Base-by-base conservation (phyloP, 2,113 vertebrate species). In the Helogale parvula region DNA sequence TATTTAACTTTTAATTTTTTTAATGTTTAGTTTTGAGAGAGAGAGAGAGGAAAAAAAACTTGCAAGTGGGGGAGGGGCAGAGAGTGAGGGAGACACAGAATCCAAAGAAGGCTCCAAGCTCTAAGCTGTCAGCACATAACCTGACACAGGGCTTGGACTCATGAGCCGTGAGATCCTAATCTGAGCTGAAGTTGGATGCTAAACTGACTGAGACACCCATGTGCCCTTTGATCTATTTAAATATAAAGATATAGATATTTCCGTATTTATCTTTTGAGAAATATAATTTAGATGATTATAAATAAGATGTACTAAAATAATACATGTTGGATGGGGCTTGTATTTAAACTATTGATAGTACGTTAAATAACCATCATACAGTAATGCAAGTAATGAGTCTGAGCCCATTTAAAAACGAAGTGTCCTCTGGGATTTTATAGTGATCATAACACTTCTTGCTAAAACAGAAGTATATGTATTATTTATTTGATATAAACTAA, bases 351-450 rank as follows among this genome's bases (percentile, higher is more conserved):
- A 92, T 96, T 97, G 90, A 93, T 96, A 97, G 68, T 94, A 97
- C 90, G 98, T 96, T 86, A 98, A 98, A 50, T 50, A 98, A 97
- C 92, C 89, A 76, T n/a, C 68, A 98, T 69, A 11, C 96, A 60
- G 21, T 60, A 60, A 60, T 23, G 25, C 90, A 98, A 98, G 98
- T 88, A 97, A 27, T 93, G 38, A 92, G 85, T 97, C 88, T 98
- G 27, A 83, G 83, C 52, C 97, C 97, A 96, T 97, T 93, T 94
- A 45, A 94, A 97, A 98, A 93, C 97, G 89, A 90, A 96, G 77
- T 96, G 72, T 98, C 96, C 97, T 14, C 25, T 66, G 65, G 65
- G 29, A 13, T 66, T 98, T 97, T 81, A 97, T 27, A 41, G 50
- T 77, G 45, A 94, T 96, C 79, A 68, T 89, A 94, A 96, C 83